Base-by-base conservation (phyloP, 2,113 vertebrate genomes). In the Coptodon rendalli region DNA sequence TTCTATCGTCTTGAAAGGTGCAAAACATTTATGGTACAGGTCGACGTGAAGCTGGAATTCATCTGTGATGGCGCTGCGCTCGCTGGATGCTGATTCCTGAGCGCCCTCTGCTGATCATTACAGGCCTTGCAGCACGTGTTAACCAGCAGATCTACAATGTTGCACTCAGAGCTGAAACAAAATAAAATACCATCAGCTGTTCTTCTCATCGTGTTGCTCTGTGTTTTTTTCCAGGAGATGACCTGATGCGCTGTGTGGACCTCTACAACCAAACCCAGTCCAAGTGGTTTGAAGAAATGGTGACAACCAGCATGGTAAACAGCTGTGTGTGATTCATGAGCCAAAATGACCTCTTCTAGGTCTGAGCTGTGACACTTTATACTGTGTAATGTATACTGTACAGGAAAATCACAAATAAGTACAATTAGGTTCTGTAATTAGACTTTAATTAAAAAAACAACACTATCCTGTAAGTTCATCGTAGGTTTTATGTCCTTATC, bases 281-380 rank as follows among this genome's bases (percentile, higher is more conserved):
- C 87, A 98, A 99, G 90, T 99, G 99, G 99, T 99, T 99, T 94
- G 99, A 99, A 90, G 99, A 99, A 86, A 99, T 99, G 98, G 98
- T 99, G 86, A 99, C 99, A 36, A 98, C 97, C 86, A 98, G 97
- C 38, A 93, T 99, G 97, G 99, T 99, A 93, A 86, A n/a, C 19
- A 31, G 27, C 63, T 31, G 36, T 43, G 66, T 71, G 40, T 29
- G 16, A 2, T 19, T 76, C 43, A 48, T 3, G 9, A 19, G 24
- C 0, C 40, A 19, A 29, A 45, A 17, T 2, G 9, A 45, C 3
- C 3, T 38, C 31, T 2, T 1, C 17, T 38, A 66, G 2, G 61
- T 66, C 61, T 36, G 61, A 66, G 31, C 61, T 66, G 17, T 38
- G 31, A 38, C 6, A 7, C 10, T 38, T 66, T 13, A n/a, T 36